phyloP scores from a whole-genome alignment of 2,888 invertebrate genomes.

The Limnephilus marmoratus region DNA sequence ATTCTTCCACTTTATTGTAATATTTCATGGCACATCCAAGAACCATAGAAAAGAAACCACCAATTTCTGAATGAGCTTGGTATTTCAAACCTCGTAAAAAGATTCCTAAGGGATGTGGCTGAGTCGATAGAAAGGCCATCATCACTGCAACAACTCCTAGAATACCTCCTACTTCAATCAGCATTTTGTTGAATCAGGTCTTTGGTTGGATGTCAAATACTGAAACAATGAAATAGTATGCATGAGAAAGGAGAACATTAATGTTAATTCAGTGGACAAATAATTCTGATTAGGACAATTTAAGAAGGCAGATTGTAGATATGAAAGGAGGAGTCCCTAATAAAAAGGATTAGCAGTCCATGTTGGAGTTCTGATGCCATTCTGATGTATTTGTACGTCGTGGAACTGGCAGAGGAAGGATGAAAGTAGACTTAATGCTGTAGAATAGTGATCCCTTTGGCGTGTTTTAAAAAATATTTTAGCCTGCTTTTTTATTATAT shows the following conservation, averaged over 20 bases:
- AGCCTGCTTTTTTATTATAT: too few relatives aligned
- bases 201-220: background rate
- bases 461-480: too few relatives aligned
- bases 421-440: background rate
- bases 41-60: slow-evolving; percentile 6
- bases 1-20: slow-evolving; percentile 78
- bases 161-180: background rate
- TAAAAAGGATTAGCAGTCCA: background rate
- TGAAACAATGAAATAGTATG: background rate
- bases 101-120: background rate
- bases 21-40: slow-evolving; percentile 69
- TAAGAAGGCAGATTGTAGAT: background rate
- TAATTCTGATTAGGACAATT: background rate
- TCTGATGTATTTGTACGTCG: too few relatives aligned
- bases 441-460: background rate
- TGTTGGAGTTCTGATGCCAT: background rate
- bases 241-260: background rate
- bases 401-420: background rate
- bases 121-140: slow-evolving; percentile 6
- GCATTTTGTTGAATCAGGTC: background rate
- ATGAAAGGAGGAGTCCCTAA: background rate
- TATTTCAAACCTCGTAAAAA: background rate
- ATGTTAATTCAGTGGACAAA: background rate
- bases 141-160: background rate
- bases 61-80: background rate